Evolutionary conservation across 1,140 invertebrate genomes (phyloP).

Genomic region (Drosophila tristis): DNA sequence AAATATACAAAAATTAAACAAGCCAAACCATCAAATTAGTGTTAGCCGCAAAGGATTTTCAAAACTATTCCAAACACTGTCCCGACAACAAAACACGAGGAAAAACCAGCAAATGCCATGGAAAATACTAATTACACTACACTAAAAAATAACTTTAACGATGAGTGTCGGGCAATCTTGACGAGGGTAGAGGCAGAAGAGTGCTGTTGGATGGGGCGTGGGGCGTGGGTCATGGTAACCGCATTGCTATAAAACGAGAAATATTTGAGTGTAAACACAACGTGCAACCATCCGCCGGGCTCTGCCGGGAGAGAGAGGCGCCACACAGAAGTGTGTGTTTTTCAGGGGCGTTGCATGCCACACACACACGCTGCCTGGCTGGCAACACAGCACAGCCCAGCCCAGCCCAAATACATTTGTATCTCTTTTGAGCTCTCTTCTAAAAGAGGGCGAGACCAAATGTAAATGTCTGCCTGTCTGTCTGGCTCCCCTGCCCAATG

Average conservation of each 20-base stretch:
- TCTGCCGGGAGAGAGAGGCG: slow-evolving; percentile 24
- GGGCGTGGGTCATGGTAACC: slow-evolving; percentile 38
- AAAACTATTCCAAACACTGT: slow-evolving; percentile 54
- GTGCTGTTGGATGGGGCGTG: background rate
- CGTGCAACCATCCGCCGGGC: slow-evolving; percentile 19
- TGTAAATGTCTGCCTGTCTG: slow-evolving; percentile 57
- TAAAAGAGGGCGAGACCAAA: slow-evolving; percentile 30
- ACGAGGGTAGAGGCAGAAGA: slow-evolving; percentile 17
- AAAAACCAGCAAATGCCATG: slow-evolving; percentile 28
- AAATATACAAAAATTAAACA: slow-evolving; percentile 55
- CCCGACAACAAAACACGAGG: background rate
- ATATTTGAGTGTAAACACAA: slow-evolving; percentile 71
- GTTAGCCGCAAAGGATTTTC: slow-evolving; percentile 63
- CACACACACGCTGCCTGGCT: slow-evolving; percentile 23
- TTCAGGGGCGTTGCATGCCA: slow-evolving; percentile 75
- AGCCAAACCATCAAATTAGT: slow-evolving; percentile 58
- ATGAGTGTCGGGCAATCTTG: slow-evolving; percentile 60
- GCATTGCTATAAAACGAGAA: slow-evolving; percentile 68
- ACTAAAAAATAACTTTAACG: slow-evolving; percentile 62
- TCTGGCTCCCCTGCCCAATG: background rate
- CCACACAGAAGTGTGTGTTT: slow-evolving; percentile 67
- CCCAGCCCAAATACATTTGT: slow-evolving; percentile 55
- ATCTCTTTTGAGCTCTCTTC: slow-evolving; percentile 45
- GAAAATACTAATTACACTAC: slow-evolving; percentile 75
- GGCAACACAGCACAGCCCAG: slow-evolving; percentile 1